phyloP scores from a whole-genome alignment of 2,113 vertebrate species.

The Phyllostomus hastatus region DNA sequence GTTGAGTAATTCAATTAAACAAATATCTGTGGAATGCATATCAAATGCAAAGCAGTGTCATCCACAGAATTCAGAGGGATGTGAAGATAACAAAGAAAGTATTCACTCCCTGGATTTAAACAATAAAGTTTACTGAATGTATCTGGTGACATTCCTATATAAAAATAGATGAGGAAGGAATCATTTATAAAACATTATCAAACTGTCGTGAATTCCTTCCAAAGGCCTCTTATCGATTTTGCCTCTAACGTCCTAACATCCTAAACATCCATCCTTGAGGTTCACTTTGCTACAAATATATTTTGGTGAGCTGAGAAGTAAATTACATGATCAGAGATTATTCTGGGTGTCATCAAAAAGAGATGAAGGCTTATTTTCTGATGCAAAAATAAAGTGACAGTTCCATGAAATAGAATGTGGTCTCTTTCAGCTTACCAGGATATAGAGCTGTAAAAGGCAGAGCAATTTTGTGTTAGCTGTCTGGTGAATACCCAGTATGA shows the following conservation, averaged over 20 bases:
- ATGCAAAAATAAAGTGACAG: constrained; percentile 19
- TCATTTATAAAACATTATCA: neutral
- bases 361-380: constrained; percentile 42
- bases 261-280: constrained; percentile 6
- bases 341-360: neutral
- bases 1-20: neutral
- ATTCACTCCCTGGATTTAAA: neutral
- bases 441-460: neutral
- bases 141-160: neutral
- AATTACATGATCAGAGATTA: constrained; percentile 50
- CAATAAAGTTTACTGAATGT: neutral
- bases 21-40: neutral
- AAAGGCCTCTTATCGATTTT: neutral
- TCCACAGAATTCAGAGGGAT: neutral
- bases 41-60: neutral
- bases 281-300: constrained; percentile 1
- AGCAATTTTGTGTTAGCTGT: neutral
- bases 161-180: neutral
- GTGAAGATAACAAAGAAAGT: neutral
- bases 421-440: neutral
- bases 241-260: neutral
- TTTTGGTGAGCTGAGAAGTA: constrained; percentile 34
- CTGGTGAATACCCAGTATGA: neutral
- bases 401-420: neutral
- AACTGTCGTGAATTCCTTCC: neutral